Percentiles rank a stretch among this genome's conserved stretches.
phyloP scores from a whole-genome alignment of 2,113 vertebrate species.

The Uria lomvia region DNA sequence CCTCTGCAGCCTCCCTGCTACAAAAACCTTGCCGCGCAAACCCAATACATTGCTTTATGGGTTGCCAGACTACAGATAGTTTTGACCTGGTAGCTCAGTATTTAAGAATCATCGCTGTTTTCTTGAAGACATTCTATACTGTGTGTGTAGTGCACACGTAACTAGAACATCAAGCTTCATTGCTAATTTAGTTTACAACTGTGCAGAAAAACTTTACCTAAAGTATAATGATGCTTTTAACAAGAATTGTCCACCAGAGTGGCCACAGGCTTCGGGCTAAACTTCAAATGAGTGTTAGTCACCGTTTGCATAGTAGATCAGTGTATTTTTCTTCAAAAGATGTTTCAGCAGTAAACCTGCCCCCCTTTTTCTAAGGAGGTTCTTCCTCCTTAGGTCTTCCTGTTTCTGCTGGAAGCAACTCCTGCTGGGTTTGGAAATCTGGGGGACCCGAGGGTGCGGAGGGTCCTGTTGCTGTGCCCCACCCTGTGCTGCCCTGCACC shows the following conservation, averaged over 20 bases:
- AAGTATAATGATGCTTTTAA: neutral
- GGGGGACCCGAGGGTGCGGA: neutral
- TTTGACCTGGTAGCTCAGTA: neutral
- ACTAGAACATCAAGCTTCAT: neutral
- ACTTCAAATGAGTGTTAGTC: neutral
- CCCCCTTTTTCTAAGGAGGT: neutral
- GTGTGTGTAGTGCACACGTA: rapidly evolving
- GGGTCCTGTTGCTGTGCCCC: neutral
- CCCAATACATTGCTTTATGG: neutral
- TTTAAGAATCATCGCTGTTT: neutral
- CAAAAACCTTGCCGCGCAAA: neutral
- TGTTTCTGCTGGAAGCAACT: neutral
- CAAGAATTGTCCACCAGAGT: neutral
- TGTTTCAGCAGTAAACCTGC: neutral
- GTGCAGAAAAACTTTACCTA: neutral
- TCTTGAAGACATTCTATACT: neutral
- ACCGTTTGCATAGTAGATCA: rapidly evolving
- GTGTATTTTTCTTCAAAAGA: neutral
- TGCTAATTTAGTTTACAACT: neutral
- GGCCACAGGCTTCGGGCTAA: neutral
- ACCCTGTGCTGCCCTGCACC: neutral
- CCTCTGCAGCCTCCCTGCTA: neutral
- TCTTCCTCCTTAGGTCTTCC: neutral
- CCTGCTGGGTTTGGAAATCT: neutral
- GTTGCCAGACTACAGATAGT: neutral